Evolutionary conservation across 2,888 invertebrate genomes (phyloP), one percentile per base, ranked within the genome.

Genomic region (Phalera bucephala): DNA sequence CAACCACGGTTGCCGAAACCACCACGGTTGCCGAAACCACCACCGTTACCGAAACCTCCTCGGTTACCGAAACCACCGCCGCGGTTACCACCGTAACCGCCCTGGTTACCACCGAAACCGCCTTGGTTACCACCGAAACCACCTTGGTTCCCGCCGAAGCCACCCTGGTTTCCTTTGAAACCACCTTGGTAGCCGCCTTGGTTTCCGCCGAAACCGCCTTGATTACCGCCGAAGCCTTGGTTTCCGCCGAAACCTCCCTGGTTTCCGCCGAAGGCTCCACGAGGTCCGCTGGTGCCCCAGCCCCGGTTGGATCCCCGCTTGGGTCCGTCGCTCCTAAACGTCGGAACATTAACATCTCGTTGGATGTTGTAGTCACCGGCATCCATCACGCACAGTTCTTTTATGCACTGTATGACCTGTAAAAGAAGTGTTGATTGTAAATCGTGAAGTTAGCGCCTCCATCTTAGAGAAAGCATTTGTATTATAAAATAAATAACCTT

Each of bases 311-410:
- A 62, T 2, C 61, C 80, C 10, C 86, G 90, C 43, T 93, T 86
- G 21, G 88, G 84, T 0, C 89, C 91, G 4, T 91, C 87, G 0
- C 87, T 79, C 32, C 91, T 76, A 47, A 87, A 88, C 1, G 78
- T 72, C 0, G 91, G 87, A 1, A 91, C 79, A 9, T 80, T 60
- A 0, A 64, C 49, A 2, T 91, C 89, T 0, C 93, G 92, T 10
- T 92, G 86, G 51, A 96, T 91, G 36, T 92, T 91, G 66, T 90
- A 92, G 61, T 95, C 94, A 0, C 96, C 96, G 0, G 97, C 94
- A 46, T 94, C 92, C 64, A 95, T 90, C 19, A 92, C 90, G 66
- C 97, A 97, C 0, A 99, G 79, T 11, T 93, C 91, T 60, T 92
- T 93, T 0, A 98, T 89, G 3, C 95, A 92, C 17, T 90, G 80